Evolutionary conservation across 2,797 vertebrate genomes (phyloP).

Genomic region (Parauchenoglanis ngamensis): DNA sequence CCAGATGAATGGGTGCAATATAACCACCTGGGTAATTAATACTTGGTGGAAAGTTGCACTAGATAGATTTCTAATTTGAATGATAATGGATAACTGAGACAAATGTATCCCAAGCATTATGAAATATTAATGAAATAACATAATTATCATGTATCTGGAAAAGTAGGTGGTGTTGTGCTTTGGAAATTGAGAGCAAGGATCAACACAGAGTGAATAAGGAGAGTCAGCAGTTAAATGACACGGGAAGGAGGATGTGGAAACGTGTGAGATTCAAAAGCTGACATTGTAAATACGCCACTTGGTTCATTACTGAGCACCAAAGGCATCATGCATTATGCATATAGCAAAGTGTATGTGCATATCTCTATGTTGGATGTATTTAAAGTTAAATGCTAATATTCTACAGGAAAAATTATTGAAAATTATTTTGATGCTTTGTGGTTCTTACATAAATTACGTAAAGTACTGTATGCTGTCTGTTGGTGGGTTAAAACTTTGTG

Average conservation of each 20-base stretch:
- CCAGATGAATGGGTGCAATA: constrained; percentile 4
- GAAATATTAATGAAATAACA: constrained; percentile 15
- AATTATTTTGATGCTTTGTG: not conserved
- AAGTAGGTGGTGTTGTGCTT: not conserved
- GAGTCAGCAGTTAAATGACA: constrained; percentile 12
- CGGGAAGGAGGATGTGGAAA: constrained; percentile 28
- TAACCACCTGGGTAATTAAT: constrained; percentile 16
- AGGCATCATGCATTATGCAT: constrained; percentile 20
- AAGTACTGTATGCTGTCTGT: not conserved
- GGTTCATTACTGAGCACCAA: not conserved
- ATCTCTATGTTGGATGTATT: not conserved
- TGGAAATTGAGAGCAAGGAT: constrained; percentile 13
- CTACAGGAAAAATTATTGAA: not conserved
- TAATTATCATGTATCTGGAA: not conserved
- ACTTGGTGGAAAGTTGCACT: not conserved
- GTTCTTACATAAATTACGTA: not conserved
- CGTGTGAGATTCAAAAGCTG: constrained; percentile 10
- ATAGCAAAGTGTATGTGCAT: not conserved
- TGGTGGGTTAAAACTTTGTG: constrained; percentile 15
- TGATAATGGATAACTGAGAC: not conserved
- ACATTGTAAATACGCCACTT: not conserved
- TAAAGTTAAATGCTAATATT: not conserved
- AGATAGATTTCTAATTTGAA: not conserved
- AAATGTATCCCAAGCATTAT: constrained; percentile 10
- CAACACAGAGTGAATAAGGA: constrained; percentile 24